phyloP scores from a whole-genome alignment of 2,113 vertebrate species.

The Cyphomyrus plagiostoma region DNA sequence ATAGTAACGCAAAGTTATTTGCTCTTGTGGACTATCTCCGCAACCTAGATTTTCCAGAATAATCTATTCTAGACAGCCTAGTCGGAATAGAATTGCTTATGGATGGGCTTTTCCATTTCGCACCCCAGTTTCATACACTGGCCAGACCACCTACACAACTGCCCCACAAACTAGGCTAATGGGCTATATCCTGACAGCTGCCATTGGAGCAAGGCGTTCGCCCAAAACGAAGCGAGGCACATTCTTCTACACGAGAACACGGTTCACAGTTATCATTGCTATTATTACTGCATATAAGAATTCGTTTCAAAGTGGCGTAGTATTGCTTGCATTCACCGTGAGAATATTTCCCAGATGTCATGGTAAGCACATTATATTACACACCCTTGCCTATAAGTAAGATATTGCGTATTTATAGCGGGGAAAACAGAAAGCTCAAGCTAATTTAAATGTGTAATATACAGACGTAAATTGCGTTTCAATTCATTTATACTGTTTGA shows the following conservation, averaged over 20 bases:
- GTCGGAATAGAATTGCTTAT: not conserved
- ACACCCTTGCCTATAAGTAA: not conserved
- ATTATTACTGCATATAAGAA: not conserved
- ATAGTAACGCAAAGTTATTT: not conserved
- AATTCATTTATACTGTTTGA: not conserved
- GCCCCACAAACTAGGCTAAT: constrained; percentile 5
- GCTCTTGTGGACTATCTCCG: not conserved
- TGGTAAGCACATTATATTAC: not conserved
- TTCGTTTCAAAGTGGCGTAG: not conserved
- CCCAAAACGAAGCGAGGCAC: not conserved
- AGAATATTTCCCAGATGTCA: not conserved
- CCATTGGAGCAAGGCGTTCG: not conserved
- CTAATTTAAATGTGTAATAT: not conserved
- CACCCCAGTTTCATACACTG: not conserved
- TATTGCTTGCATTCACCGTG: not conserved
- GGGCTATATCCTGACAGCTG: constrained; percentile 4
- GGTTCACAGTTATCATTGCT: not conserved
- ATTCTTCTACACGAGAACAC: not conserved
- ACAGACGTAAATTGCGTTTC: not conserved
- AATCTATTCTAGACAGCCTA: not conserved
- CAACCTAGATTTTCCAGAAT: not conserved
- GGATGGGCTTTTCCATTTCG: not conserved
- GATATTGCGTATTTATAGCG: not conserved
- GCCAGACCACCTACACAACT: not conserved
- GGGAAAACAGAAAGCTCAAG: not conserved